Base-by-base conservation (phyloP, 2,113 vertebrate genomes). In the Octodon degus region DNA sequence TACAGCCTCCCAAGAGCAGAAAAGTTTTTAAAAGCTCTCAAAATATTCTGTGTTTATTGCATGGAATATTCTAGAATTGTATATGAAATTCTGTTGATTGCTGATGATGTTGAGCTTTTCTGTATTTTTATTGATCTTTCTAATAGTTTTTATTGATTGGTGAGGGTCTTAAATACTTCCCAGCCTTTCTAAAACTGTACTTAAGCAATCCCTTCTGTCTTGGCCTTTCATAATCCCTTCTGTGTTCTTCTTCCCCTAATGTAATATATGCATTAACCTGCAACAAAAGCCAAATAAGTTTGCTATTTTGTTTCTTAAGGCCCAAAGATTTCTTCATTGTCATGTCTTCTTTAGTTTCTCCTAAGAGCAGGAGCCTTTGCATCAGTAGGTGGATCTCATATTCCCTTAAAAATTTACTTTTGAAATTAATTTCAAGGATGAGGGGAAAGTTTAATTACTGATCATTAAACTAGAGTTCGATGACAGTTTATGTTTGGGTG, bases 351-450 rank as follows among this genome's bases (percentile, higher is more conserved):
- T 83, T 47, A 65, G 24, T 67, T 94, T 91, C 47, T 70, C 24
- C 81, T 65, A 55, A 32, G 72, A 96, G 34, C 62, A 76, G 37
- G 16, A 76, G 7, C 74, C 85, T 81, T 93, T 85, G 47, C 67
- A 27, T 88, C 27, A 89, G 19, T 70, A 19, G n/a, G 16, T 50
- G 67, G 5, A 63, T 67, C 37, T 84, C 55, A 40, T 67, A 60
- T 43, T 84, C 22, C 95, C 43, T 91, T 43, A 27, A 58, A 91
- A 87, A 86, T 81, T n/a, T 27, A 20, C 34, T 85, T 80, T 63
- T 72, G 40, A 55, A 7, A 77, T 81, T 87, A 58, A 43, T 95
- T 96, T 90, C 77, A 67, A 79, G 22, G 63, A 72, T 12, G 68
- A 34, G 37, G 30, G 53, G 37, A 67, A 86, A 40, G 19, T 50